These are phyloP conservation scores for Drosophila novamexicana DNA, from an alignment of 1,140 invertebrate species.

Conservation along the genomic window DNA sequence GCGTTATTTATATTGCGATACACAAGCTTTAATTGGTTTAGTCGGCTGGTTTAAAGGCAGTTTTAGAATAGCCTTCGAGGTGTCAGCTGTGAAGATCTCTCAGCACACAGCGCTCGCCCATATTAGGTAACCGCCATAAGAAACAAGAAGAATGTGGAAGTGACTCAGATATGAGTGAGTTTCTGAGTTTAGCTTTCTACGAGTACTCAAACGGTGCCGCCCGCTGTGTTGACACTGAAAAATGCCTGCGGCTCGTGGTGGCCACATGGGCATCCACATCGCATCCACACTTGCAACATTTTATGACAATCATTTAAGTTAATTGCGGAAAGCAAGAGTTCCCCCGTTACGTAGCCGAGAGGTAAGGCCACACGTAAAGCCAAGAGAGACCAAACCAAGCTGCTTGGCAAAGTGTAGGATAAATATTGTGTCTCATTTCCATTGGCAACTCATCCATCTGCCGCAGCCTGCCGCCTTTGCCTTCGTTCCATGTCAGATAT, in stretches of 20 bases:
- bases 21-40: background rate
- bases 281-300: slow-evolving; percentile 61
- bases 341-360: too few relatives aligned
- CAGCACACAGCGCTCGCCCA: slow-evolving; percentile 10
- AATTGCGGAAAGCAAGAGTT: slow-evolving; percentile 68
- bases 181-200: slow-evolving; percentile 13
- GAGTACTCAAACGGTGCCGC: slow-evolving; percentile 63
- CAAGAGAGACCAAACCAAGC: slow-evolving; percentile 53
- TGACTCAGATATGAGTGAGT: slow-evolving; percentile 52
- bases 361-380: too few relatives aligned
- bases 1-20: background rate
- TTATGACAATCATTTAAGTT: slow-evolving; percentile 81
- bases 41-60: background rate
- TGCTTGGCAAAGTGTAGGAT: slow-evolving; percentile 65
- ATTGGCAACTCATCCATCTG: slow-evolving; percentile 68
- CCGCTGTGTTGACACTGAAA: slow-evolving; percentile 77
- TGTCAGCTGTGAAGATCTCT: background rate
- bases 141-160: slow-evolving; percentile 47
- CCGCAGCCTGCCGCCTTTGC: slow-evolving; percentile 34
- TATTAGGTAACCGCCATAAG: slow-evolving; percentile 69
- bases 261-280: slow-evolving; percentile 33
- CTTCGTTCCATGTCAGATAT: background rate
- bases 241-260: slow-evolving; percentile 57
- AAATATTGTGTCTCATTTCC: slow-evolving; percentile 71
- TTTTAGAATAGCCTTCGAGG: background rate